phyloP scores from a whole-genome alignment of 1,140 invertebrate species.

The Medauroidea extradentata region DNA sequence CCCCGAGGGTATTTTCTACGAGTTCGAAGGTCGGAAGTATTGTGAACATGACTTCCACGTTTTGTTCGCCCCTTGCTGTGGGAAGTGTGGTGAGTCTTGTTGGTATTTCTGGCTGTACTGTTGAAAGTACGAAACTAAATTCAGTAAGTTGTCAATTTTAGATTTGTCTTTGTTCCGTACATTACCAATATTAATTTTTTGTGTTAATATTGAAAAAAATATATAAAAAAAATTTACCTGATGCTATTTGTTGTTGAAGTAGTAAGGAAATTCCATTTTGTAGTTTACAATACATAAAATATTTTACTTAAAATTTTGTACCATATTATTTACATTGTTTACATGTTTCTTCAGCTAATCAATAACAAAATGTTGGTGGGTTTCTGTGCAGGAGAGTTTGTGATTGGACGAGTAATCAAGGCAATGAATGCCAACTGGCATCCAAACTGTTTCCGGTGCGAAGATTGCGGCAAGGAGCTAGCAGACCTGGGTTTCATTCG shows the following conservation, averaged over 20 bases:
- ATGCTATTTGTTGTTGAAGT: background rate
- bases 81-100: conserved; percentile 78
- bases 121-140: no score
- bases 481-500: conserved; percentile 97
- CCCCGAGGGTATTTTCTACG: conserved; percentile 96
- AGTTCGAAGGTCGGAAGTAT: conserved; percentile 98
- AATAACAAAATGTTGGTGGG: conserved; percentile 63
- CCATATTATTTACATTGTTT: background rate
- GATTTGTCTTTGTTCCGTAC: background rate
- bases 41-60: conserved; percentile 99
- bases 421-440: conserved; percentile 99
- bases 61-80: conserved; percentile 96
- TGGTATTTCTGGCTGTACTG: conserved; percentile 3
- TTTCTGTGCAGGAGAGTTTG: conserved; percentile 74
- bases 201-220: background rate
- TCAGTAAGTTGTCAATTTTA: no score
- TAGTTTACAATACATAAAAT: conserved; percentile 4
- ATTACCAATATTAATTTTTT: background rate
- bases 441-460: conserved; percentile 94
- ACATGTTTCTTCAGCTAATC: background rate
- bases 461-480: conserved; percentile 84
- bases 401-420: conserved; percentile 97
- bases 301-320: background rate
- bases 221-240: background rate
- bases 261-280: background rate